Conservation (phyloP, 2,113 vertebrate genomes). For the Camelus bactrianus region DNA sequence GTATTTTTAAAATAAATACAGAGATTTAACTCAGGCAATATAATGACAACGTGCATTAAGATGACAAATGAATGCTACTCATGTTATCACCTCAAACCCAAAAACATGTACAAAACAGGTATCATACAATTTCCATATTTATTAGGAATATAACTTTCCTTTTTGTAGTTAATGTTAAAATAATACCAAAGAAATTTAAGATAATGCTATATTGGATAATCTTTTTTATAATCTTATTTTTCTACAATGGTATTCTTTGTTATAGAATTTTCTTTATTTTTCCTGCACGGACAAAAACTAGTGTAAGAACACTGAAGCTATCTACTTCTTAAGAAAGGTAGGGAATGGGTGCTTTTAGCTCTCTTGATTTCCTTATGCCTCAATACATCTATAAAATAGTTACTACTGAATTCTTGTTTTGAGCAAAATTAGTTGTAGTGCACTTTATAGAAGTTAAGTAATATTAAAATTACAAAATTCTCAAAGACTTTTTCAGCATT, state of each 20-base stretch:
- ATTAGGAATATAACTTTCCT: conserved; percentile 13
- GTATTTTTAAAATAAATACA: conserved; percentile 81
- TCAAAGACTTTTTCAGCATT: background rate
- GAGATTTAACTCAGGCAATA: conserved; percentile 63
- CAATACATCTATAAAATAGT: background rate
- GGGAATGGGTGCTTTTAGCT: background rate
- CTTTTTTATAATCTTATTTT: conserved; percentile 31
- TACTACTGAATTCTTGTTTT: conserved; percentile 42
- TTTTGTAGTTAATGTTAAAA: conserved; percentile 46
- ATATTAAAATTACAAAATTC: conserved; percentile 57
- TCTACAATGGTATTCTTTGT: conserved; percentile 22
- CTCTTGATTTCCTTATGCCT: background rate
- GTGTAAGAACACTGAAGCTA: background rate
- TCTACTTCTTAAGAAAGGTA: background rate
- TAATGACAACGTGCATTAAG: conserved; percentile 2
- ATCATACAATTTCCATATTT: conserved; percentile 3
- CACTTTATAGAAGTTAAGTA: background rate
- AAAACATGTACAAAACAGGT: background rate
- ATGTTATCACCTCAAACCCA: background rate
- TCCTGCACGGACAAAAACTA: background rate
- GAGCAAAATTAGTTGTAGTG: conserved; percentile 46
- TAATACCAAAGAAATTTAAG: background rate
- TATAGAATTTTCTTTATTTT: conserved; percentile 34
- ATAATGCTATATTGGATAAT: background rate
- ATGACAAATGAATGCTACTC: background rate